These are phyloP conservation scores for Drosophila funebris DNA, from an alignment of 1,140 invertebrate species.

Conservation along the genomic window DNA sequence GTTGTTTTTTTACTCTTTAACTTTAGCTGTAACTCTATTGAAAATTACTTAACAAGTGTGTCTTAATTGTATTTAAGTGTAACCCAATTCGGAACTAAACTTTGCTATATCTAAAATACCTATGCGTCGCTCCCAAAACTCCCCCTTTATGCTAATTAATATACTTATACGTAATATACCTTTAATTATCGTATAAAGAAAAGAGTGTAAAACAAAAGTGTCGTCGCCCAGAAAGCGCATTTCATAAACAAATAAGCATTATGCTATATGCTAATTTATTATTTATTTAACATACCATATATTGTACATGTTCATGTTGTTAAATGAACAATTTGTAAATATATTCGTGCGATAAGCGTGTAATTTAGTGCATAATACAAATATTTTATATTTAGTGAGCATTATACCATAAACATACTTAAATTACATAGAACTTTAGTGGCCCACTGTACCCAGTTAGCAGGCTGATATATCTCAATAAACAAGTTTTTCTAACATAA, in stretches of 20 bases:
- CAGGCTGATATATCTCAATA: slow-evolving; percentile 75
- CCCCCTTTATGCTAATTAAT: slow-evolving; percentile 28
- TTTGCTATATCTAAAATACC: slow-evolving; percentile 25
- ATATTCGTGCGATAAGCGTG: slow-evolving; percentile 33
- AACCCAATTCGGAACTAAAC: slow-evolving; percentile 24
- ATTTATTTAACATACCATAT: slow-evolving; percentile 71
- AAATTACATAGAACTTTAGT: slow-evolving; percentile 43
- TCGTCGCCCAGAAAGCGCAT: slow-evolving; percentile 79
- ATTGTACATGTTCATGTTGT: slow-evolving; percentile 45
- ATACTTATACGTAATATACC: slow-evolving; percentile 60
- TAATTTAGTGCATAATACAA: slow-evolving; percentile 47
- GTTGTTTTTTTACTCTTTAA: slow-evolving; percentile 33
- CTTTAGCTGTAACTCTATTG: slow-evolving; percentile 22
- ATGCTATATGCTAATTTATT: slow-evolving; percentile 68
- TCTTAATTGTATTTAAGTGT: slow-evolving; percentile 54
- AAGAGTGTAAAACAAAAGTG: slow-evolving; percentile 58
- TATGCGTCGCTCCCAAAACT: not conserved
- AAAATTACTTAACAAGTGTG: slow-evolving; percentile 57
- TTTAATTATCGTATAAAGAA: slow-evolving; percentile 26
- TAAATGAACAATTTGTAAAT: slow-evolving; percentile 18
- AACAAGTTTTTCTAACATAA: slow-evolving; percentile 74
- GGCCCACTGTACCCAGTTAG: slow-evolving; percentile 71
- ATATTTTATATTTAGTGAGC: slow-evolving; percentile 61
- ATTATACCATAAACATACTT: slow-evolving; percentile 61
- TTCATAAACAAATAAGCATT: slow-evolving; percentile 57